Base-by-base conservation (phyloP, 2,113 vertebrate genomes). In the Psittacula cyanocephala region DNA sequence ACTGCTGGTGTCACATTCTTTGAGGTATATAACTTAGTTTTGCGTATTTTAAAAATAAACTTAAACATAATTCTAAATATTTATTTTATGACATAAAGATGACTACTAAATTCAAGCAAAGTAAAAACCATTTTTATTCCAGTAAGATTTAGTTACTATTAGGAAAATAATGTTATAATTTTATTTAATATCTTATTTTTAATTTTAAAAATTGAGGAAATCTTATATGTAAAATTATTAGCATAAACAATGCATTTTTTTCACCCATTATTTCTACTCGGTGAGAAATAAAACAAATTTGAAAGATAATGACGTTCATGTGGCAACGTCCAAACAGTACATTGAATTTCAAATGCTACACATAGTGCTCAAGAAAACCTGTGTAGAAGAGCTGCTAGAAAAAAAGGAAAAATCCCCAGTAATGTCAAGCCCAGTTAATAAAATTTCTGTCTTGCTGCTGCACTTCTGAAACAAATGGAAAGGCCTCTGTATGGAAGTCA, bases 41-140 rank as follows among this genome's bases (percentile, higher is more conserved):
- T 95, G 44, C 68, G 96, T 96, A 86, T 94, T 96, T 97, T 95
- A 55, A 85, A 97, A 98, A 96, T 69, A 92, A 81, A 86, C 55
- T 63, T 84, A 95, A 94, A 86, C 52, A 65, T 84, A 95, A 94
- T 91, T 86, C 71, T 93, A 93, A 60, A 83, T 95, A 93, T 95
- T 88, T 84, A 88, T 93, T 92, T 91, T 91, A 81, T 82, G 81
- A 44, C 76, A 92, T 92, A 90, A 84, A 80, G 67, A 82, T 29
- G 57, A 91, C 78, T 65, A 89, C 33, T 76, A 89, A 67, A 86
- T 75, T 94, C 72, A 85, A 91, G 90, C 49, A 96, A 80, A 96
- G 22, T 52, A 86, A 86, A 93, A 75, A 68, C 84, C 70, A 46
- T 80, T 88, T 95, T 57, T 25, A 81, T 75, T 94, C 75, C 59